Base-by-base conservation (phyloP, 2,888 invertebrate species). In the Idaea straminata region DNA sequence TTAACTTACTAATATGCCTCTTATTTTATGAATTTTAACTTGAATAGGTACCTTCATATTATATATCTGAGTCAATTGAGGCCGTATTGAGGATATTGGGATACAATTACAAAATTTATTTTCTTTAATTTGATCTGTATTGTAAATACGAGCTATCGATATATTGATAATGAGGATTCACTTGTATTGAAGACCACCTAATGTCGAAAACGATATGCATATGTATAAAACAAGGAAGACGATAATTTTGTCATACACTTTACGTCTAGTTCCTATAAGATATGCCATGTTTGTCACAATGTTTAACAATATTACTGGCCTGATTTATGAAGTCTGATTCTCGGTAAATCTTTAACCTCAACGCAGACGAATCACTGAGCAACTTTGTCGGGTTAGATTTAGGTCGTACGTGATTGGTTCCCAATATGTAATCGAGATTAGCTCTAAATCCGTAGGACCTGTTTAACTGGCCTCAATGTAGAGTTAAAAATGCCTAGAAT, bases 351-450 rank as follows among this genome's bases (percentile, higher is more conserved):
- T 58, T 67, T 62, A 66, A 62, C 72, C 70, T 47, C 47, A 69
- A 72, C 77, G 76, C 77, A 79, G 77, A 73, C 74, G 66, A 75
- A 78, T 78, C 75, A 67, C 72, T 73, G 61, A 66, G 79, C 81
- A 80, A 84, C 84, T 78, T 75, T 78, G 82, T 83, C 71, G 62
- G 63, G 61, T 73, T 72, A 76, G 66, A 87, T 87, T 85, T 82
- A 71, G 87, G 87, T 85, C 86, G 83, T 78, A 86, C 87, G 87
- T 88, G 87, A 84, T 85, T 77, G 69, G 74, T 77, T 78, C 79
- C 78, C 76, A 83, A 81, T 77, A 72, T 75, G 72, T 69, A 69
- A 76, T 77, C 78, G 73, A 76, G 78, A 74, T 78, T 72, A 74
- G 72, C 70, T 77, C 79, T 83, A 82, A 83, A 83, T 81, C 78